Evolutionary conservation across 2,113 vertebrate genomes (phyloP).

Genomic region (Channa argus): DNA sequence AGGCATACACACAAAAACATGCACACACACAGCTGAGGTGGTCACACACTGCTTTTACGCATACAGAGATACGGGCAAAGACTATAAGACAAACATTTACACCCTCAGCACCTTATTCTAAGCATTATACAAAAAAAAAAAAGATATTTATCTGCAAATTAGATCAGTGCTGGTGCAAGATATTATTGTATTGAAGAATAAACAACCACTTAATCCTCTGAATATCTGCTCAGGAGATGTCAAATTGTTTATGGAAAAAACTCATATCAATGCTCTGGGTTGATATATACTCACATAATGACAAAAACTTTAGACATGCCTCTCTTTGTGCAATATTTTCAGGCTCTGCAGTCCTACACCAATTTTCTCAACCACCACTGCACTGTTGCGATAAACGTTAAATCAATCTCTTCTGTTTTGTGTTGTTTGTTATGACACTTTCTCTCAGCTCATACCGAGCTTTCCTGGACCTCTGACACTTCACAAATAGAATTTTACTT

Average conservation of each 20-base stretch:
- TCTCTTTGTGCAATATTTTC: conserved; percentile 19
- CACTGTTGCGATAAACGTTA: conserved; percentile 57
- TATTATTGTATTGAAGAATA: conserved; percentile 6
- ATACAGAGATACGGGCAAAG: neutral
- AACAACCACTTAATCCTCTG: conserved; percentile 18
- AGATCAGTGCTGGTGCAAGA: neutral
- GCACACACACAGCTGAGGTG: neutral
- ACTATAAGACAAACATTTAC: neutral
- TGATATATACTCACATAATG: neutral
- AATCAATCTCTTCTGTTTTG: conserved; percentile 65
- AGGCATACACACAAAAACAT: neutral
- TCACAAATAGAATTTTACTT: conserved; percentile 65
- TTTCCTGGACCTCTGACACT: conserved; percentile 66
- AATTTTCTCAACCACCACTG: conserved; percentile 48
- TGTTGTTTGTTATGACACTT: conserved; percentile 62
- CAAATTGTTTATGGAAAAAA: conserved; percentile 32
- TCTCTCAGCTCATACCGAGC: conserved; percentile 56
- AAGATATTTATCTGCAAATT: conserved; percentile 1
- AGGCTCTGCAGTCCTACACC: conserved; percentile 34
- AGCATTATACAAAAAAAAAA: neutral
- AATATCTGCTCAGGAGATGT: neutral
- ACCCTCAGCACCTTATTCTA: neutral
- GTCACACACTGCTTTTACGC: neutral
- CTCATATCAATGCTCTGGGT: neutral
- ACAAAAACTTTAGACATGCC: conserved; percentile 19